Evolutionary conservation across 2,113 vertebrate genomes (phyloP).

Genomic region (Megaceryle torquata): DNA sequence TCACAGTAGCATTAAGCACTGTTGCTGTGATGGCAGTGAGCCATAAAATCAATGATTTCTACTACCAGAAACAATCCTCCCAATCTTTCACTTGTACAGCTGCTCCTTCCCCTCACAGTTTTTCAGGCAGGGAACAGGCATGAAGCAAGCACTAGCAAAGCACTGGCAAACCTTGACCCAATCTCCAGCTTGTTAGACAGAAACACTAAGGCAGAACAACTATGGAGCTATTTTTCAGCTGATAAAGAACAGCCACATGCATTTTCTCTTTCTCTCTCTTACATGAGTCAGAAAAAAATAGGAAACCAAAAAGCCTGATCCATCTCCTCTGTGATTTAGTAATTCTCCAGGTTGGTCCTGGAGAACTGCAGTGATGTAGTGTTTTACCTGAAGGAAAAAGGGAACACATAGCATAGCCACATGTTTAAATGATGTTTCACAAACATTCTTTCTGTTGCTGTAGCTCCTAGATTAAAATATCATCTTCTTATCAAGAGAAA

Average conservation of each 20-base stretch:
- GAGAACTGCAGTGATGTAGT: not conserved
- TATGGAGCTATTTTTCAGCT: not conserved
- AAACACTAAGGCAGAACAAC: not conserved
- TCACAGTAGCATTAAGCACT: not conserved
- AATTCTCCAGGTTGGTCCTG: not conserved
- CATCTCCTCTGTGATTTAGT: not conserved
- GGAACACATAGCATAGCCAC: not conserved
- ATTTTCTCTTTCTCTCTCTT: not conserved
- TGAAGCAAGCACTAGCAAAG: not conserved
- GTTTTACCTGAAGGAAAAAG: not conserved
- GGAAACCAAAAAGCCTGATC: not conserved
- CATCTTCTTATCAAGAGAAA: not conserved
- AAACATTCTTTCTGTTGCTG: not conserved
- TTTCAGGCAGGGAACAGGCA: not conserved
- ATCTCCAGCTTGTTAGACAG: not conserved
- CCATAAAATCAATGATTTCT: conserved; percentile 14
- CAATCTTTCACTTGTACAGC: not conserved
- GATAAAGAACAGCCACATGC: not conserved
- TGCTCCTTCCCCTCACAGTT: not conserved
- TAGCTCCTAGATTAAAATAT: not conserved
- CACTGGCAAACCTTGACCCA: not conserved
- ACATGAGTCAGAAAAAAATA: not conserved
- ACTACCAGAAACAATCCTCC: not conserved
- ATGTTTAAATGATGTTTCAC: not conserved
- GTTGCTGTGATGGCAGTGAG: not conserved